A percentile compares a stretch with the other conserved stretches of the same genome.
phyloP scores from a whole-genome alignment of 2,797 vertebrate genomes.

The Hypotaenidia philippensis region DNA sequence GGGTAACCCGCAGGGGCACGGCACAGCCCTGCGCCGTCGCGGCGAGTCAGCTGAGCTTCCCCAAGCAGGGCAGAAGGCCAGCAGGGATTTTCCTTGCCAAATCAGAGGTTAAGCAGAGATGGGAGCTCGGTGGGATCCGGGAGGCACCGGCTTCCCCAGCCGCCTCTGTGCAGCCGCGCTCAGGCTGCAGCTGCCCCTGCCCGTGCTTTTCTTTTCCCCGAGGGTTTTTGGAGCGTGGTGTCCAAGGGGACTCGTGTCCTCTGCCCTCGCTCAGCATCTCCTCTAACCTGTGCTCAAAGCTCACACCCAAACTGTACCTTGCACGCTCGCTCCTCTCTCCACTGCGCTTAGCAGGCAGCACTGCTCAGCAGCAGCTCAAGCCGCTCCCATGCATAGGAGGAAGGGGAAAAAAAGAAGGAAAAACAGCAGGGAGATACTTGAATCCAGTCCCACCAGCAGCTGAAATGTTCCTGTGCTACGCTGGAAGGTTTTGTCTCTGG shows the following conservation, averaged over 20 bases:
- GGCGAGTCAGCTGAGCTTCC: constrained; percentile 55
- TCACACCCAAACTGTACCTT: neutral
- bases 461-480: constrained; percentile 36
- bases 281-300: neutral
- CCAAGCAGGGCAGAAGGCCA: constrained; percentile 58
- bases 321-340: neutral
- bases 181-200: neutral
- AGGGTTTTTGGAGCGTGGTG: neutral
- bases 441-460: constrained; percentile 71
- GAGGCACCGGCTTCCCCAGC: constrained; percentile 16
- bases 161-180: fast-evolving
- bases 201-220: neutral
- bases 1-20: neutral
- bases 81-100: constrained; percentile 59
- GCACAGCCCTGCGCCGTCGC: constrained; percentile 17
- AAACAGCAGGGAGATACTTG: constrained; percentile 55
- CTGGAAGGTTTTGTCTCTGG: constrained; percentile 72
- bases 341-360: fast-evolving
- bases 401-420: neutral
- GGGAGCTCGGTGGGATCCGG: constrained; percentile 14
- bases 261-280: neutral
- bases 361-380: neutral
- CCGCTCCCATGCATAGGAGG: neutral
- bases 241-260: fast-evolving
- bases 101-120: constrained; percentile 43